These are phyloP conservation scores for Drosophila parthenogenetica DNA, from an alignment of 2,888 invertebrate genomes.

Conservation along the genomic window DNA sequence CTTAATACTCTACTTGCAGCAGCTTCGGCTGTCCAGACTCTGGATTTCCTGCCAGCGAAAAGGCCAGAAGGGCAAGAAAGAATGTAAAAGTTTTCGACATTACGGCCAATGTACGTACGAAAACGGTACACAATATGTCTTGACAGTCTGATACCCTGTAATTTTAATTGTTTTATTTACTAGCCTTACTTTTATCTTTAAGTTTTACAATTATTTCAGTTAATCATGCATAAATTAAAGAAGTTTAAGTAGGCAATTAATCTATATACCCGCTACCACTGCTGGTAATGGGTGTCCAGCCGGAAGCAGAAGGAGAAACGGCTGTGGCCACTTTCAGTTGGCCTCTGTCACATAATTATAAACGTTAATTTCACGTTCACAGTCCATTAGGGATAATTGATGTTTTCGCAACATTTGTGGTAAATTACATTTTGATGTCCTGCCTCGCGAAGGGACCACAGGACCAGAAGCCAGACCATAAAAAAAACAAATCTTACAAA, in stretches of 20 bases:
- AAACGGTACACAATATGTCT: neutral
- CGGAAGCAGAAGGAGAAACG: constrained; percentile 15
- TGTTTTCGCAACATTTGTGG: constrained; percentile 79
- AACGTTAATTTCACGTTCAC: constrained; percentile 80
- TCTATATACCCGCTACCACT: neutral
- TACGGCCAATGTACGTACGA: constrained; percentile 1
- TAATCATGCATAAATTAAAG: neutral
- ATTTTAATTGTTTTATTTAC: neutral
- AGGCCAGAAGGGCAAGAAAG: constrained; percentile 15
- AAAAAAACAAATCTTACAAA: constrained; percentile 15
- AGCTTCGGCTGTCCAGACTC: constrained; percentile 29
- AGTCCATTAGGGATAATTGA: constrained; percentile 82
- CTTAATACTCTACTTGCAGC: constrained; percentile 61
- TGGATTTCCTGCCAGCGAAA: constrained; percentile 10
- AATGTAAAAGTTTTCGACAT: constrained; percentile 29
- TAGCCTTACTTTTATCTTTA: neutral
- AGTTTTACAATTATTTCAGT: neutral
- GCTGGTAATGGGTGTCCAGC: constrained; percentile 23
- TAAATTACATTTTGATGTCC: constrained; percentile 80
- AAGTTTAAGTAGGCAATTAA: neutral
- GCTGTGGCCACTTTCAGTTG: constrained; percentile 45
- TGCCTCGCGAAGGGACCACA: constrained; percentile 13
- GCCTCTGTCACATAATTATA: constrained; percentile 77
- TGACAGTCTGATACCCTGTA: constrained; percentile 15
- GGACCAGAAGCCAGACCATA: neutral